Base-by-base conservation (phyloP, 2,797 vertebrate species). In the Pygocentrus nattereri region DNA sequence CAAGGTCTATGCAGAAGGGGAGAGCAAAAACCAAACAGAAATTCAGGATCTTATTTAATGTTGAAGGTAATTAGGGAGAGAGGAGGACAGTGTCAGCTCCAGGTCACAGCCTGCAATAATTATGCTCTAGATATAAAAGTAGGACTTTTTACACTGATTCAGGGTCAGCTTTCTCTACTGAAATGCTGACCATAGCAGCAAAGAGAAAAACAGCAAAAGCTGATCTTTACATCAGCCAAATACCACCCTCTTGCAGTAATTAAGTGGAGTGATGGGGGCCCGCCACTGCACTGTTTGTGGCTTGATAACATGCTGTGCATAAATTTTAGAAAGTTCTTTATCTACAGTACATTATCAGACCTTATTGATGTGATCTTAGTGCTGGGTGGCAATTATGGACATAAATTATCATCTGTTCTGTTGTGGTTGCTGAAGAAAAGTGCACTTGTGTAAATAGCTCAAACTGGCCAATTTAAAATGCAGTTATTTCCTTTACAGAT, bases 21-120 rank as follows among this genome's bases (percentile, higher is more conserved):
- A 31, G 75, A 67, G 19, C 18, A 50, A 65, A 27, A 76, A 76
- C 49, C 49, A 80, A 65, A 56, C 21, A 76, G 67, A 77, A 82
- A 82, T 77, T 56, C 75, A 44, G 13, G 75, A 61, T 74, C 65
- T 88, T 87, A 88, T 89, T 87, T 86, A 84, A 89, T 77, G 81
- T 65, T 76, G 34, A 65, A 41, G 89, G 86, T 90, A 89, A 91
- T 92, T 91, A 91, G 76, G 78, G 72, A 54, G 80, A 79, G 71
- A 65, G 64, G 58, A 82, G 3, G 49, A 38, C 44, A 68, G 58
- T 31, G 47, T 21, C 15, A 2, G 38, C 47, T 58, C 61, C 31
- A 4, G 31, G 74, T 64, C 74, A 56, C 61, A 27, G 56, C 47
- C 80, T 77, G 59, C 47, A 47, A 47, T 77, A 77, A 82, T 77